phyloP scores from a whole-genome alignment of 2,888 invertebrate species.

The Lycia hirtaria region DNA sequence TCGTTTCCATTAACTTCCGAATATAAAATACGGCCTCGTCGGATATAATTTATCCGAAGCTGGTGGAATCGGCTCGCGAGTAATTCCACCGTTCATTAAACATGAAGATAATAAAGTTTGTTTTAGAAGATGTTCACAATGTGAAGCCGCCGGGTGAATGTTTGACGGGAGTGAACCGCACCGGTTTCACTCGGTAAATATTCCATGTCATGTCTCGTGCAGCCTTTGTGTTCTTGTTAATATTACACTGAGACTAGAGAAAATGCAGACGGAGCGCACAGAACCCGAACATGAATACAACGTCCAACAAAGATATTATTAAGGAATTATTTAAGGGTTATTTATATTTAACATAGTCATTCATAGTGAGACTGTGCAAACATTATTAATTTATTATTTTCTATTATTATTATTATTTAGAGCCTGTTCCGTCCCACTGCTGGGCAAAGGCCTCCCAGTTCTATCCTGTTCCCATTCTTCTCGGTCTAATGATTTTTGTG shows the following conservation, averaged over 20 bases:
- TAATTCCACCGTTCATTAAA: conserved; percentile 9
- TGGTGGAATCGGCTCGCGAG: conserved; percentile 1
- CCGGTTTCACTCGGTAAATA: conserved; percentile 15
- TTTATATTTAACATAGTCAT: too few relatives aligned
- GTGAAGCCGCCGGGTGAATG: conserved; percentile 25
- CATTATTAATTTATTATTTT: too few relatives aligned
- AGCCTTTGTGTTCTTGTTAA: conserved; percentile 22
- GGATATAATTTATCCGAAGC: conserved; percentile 9
- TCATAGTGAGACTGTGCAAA: too few relatives aligned
- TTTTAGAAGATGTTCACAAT: conserved; percentile 20
- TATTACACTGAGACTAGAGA: background rate
- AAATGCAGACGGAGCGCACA: too few relatives aligned
- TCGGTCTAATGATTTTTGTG: too few relatives aligned
- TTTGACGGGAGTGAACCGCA: conserved; percentile 31
- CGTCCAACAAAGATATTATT: too few relatives aligned
- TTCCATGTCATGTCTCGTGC: conserved; percentile 33
- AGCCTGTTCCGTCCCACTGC: too few relatives aligned
- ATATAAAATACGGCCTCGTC: background rate
- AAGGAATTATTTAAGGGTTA: too few relatives aligned
- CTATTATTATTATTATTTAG: too few relatives aligned
- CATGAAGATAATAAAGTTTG: conserved; percentile 24
- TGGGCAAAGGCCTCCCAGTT: too few relatives aligned
- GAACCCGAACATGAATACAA: too few relatives aligned
- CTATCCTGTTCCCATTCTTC: too few relatives aligned
- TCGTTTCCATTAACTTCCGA: background rate